phyloP scores from a whole-genome alignment of 2,888 invertebrate species.

The Caenorhabditis plicata region DNA sequence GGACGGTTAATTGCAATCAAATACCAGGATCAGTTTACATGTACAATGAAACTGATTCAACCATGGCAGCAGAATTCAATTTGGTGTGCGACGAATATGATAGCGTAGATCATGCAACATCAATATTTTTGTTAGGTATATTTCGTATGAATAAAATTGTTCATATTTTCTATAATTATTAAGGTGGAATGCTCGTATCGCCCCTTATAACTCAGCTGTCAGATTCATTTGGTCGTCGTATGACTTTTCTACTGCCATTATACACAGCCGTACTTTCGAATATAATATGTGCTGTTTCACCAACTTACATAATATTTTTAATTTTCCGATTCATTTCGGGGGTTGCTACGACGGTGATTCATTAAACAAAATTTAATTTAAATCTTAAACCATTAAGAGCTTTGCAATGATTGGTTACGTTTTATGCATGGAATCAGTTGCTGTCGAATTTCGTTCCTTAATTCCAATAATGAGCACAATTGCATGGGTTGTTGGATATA shows the following conservation, averaged over 20 bases:
- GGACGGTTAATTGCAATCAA: constrained; percentile 22
- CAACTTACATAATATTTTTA: constrained; percentile 51
- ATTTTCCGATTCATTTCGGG: constrained; percentile 58
- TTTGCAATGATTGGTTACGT: constrained; percentile 35
- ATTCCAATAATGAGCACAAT: constrained; percentile 38
- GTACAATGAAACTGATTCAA: constrained; percentile 16
- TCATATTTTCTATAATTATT: not conserved
- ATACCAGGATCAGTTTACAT: constrained; percentile 28
- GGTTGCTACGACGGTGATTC: constrained; percentile 47
- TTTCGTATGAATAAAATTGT: not conserved
- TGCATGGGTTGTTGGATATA: constrained; percentile 46
- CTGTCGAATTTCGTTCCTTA: constrained; percentile 39
- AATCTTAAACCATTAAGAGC: constrained; percentile 19
- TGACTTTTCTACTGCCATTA: constrained; percentile 54
- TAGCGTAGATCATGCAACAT: constrained; percentile 49
- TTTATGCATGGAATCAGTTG: constrained; percentile 45
- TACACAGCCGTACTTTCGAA: constrained; percentile 55
- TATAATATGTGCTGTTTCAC: constrained; percentile 50
- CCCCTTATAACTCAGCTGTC: constrained; percentile 55
- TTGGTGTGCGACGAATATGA: constrained; percentile 54
- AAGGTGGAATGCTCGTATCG: constrained; percentile 49
- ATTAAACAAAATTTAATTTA: not conserved
- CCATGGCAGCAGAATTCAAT: constrained; percentile 47
- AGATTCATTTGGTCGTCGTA: constrained; percentile 54
- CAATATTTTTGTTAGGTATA: constrained; percentile 58